Evolutionary conservation across 2,797 vertebrate genomes (phyloP).

Genomic region (Melanotaenia maccullochi): DNA sequence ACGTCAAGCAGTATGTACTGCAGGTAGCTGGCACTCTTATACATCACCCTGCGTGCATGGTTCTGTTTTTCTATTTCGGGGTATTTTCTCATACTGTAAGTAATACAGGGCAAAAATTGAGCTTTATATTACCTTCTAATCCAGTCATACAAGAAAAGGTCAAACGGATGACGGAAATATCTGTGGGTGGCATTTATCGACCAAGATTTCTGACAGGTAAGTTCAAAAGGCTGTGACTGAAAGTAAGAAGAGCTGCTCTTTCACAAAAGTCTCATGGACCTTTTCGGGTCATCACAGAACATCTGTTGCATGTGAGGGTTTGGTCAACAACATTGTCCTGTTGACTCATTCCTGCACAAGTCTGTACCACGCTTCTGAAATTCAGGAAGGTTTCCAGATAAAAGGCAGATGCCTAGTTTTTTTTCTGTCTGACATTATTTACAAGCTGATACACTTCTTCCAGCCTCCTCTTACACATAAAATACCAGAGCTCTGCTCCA

Average conservation of each 20-base stretch:
- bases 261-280: constrained; percentile 3
- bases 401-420: constrained; percentile 18
- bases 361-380: constrained; percentile 29
- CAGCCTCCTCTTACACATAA: constrained; percentile 19
- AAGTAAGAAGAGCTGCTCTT: constrained; percentile 6
- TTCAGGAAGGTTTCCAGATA: constrained; percentile 30
- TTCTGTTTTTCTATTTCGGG: constrained; percentile 47
- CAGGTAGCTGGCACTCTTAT: constrained; percentile 43
- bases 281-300: constrained; percentile 3
- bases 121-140: constrained; percentile 24
- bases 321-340: constrained; percentile 12
- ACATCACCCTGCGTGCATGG: constrained; percentile 23
- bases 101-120: constrained; percentile 17
- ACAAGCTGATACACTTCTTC: neutral
- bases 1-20: constrained; percentile 44
- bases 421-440: constrained; percentile 15
- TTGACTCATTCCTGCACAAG: constrained; percentile 33
- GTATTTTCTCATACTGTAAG: constrained; percentile 28
- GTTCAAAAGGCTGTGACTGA: constrained; percentile 14
- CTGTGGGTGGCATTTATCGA: neutral
- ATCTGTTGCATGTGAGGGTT: constrained; percentile 18
- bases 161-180: constrained; percentile 35
- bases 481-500: constrained; percentile 8
- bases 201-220: constrained; percentile 44
- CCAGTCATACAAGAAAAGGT: constrained; percentile 31